Conservation (phyloP, 2,797 vertebrate genomes). For the Zalophus californianus region DNA sequence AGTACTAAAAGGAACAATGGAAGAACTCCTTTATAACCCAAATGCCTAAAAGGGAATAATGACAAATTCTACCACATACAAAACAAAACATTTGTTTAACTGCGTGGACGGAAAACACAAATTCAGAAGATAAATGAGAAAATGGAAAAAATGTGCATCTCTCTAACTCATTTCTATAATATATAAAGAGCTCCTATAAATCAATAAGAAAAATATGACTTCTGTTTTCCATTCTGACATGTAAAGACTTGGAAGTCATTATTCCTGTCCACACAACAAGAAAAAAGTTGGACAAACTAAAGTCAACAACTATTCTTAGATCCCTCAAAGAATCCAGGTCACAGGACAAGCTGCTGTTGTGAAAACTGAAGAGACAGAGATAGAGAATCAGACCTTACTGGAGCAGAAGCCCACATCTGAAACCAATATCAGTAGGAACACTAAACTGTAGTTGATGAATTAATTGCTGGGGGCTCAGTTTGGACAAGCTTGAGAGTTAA, state of each 20-base stretch:
- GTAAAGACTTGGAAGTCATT: not conserved
- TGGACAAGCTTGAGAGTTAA: not conserved
- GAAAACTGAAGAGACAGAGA: not conserved
- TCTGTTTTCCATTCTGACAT: not conserved
- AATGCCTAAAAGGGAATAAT: conserved; percentile 7
- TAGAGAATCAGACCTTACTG: not conserved
- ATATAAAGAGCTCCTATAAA: not conserved
- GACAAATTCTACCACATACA: not conserved
- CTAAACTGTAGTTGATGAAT: not conserved
- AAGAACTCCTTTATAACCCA: conserved; percentile 8
- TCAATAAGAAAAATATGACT: not conserved
- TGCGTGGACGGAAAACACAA: not conserved
- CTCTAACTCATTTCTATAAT: not conserved
- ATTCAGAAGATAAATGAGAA: conserved; percentile 34
- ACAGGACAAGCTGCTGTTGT: not conserved
- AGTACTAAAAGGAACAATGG: conserved; percentile 12
- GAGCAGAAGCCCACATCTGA: not conserved
- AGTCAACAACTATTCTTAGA: not conserved
- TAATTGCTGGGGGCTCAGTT: not conserved
- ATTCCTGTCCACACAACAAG: not conserved
- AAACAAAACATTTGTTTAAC: conserved; percentile 45
- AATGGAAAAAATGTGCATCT: not conserved
- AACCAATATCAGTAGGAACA: not conserved
- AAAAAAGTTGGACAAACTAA: not conserved
- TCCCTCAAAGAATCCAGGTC: not conserved